Evolutionary conservation across 1,140 invertebrate genomes (phyloP).

Genomic region (Magallana angulata): DNA sequence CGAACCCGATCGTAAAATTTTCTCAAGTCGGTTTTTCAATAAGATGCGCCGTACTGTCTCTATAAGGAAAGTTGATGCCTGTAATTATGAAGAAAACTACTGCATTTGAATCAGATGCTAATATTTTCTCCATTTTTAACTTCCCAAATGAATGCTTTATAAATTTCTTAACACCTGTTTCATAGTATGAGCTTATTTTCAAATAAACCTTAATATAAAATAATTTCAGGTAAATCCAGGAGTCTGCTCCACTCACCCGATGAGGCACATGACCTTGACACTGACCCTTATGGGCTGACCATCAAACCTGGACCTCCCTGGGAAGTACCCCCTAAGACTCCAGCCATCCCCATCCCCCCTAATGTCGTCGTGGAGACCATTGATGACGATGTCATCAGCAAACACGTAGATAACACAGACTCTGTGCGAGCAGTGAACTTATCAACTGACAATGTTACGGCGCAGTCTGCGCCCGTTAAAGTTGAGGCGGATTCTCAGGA

Average conservation of each 20-base stretch:
- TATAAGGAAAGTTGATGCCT: no score
- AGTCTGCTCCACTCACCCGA: constrained; percentile 66
- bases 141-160: no score
- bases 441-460: background rate
- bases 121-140: no score
- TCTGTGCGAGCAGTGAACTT: background rate
- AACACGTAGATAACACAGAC: background rate
- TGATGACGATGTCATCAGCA: constrained; percentile 5
- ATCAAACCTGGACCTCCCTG: constrained; percentile 63
- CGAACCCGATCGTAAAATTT: no score
- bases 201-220: no score
- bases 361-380: constrained; percentile 47
- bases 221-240: constrained; percentile 66
- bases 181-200: no score
- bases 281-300: constrained; percentile 71
- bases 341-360: constrained; percentile 49
- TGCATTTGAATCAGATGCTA: no score
- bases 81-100: no score
- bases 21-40: no score
- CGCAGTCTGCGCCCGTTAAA: background rate
- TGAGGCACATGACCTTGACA: constrained; percentile 36
- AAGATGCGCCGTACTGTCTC: no score
- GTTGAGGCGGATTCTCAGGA: background rate
- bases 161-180: no score
- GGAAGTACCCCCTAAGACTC: constrained; percentile 66